These are phyloP conservation scores for Calliphora vicina DNA, from an alignment of 1,140 invertebrate species.

Conservation along the genomic window DNA sequence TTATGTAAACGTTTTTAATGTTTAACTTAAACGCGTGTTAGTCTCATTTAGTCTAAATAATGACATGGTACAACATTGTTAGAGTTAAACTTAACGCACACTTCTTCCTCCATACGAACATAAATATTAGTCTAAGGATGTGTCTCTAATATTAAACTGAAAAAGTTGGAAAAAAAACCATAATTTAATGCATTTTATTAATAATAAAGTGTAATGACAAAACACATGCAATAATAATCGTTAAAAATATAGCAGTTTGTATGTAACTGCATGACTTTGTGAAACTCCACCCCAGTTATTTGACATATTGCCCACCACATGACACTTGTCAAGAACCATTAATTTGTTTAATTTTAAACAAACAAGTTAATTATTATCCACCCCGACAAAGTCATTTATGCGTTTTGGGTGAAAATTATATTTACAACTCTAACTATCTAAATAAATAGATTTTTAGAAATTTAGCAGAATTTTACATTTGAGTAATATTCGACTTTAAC, in stretches of 20 bases:
- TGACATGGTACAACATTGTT: neutral
- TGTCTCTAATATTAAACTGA: neutral
- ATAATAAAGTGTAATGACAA: neutral
- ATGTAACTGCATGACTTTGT: neutral
- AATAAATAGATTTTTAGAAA: too few species aligned
- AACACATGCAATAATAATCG: neutral
- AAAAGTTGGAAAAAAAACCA: neutral
- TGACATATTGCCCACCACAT: neutral
- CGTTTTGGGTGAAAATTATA: too few species aligned
- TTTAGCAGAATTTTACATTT: too few species aligned
- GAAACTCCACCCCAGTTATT: neutral
- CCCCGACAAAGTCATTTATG: neutral
- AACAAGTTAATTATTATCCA: neutral
- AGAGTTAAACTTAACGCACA: neutral
- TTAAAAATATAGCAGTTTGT: neutral
- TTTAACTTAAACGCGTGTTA: neutral
- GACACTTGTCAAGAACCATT: neutral
- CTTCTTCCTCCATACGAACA: too few species aligned
- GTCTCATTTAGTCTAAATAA: neutral
- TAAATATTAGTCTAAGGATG: constrained; percentile 10
- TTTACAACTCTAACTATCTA: too few species aligned
- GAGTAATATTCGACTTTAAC: too few species aligned
- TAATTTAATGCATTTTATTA: neutral
- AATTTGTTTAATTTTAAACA: neutral
- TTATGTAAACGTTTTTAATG: neutral